Evolutionary conservation across 2,797 vertebrate genomes (phyloP), one percentile per base, ranked within the genome.

Genomic region (Manis pentadactyla): DNA sequence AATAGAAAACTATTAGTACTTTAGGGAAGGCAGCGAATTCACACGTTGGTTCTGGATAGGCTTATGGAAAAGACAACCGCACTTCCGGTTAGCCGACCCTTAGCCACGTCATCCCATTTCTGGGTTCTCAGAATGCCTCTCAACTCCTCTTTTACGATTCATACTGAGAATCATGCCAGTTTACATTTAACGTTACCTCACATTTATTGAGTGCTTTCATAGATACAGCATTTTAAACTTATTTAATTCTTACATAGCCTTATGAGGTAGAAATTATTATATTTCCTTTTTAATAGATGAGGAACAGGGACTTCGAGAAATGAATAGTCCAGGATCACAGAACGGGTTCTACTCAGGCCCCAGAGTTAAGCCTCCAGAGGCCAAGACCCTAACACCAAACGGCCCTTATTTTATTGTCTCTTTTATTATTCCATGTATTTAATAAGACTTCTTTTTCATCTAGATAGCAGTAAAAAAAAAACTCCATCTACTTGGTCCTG

Each of bases 1-100:
- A 93, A 74, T 27, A 66, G 83, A 95, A 94, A 81, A 51, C 29
- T 63, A 15, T 55, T 83, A 49, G 13, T 53, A 79, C 77, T 86
- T 81, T 64, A 19, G 29, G 31, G 37, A 53, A 14, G n/a, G 31
- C 31, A 55, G 51, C 23, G 90, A 86, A 73, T 63, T 83, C 29
- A 23, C 39, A 86, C 55, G 5, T 29, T 86, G 23, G n/a, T 64
- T 79, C 73, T 75, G 9, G 31, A 66, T 25, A 53, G 42, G 3
- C 8, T 37, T 51, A 2, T n/a, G 21, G 29, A 27, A 23, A 81
- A 81, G 64, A 69, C 31, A 23, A 59, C 86, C 17, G 17, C 25
- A 34, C 7, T 10, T 78, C 37, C 23, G 27, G 9, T 55, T 63
- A 49, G 49, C 27, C 39, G 3, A 55, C n/a, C 18, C 49, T 63